These are phyloP conservation scores for Alsophila aescularia DNA, from an alignment of 2,888 invertebrate species.

Conservation along the genomic window DNA sequence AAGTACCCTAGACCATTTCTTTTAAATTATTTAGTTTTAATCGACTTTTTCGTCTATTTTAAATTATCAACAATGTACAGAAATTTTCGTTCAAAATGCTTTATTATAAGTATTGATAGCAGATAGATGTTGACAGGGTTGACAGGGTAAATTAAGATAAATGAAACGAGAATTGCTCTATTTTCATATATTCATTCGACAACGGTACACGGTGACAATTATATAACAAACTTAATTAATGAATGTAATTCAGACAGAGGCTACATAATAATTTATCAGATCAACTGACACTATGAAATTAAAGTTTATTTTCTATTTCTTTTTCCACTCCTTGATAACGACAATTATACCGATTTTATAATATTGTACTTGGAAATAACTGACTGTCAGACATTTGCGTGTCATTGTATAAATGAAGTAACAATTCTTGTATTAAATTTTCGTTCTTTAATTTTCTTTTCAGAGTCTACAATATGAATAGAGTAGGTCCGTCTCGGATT, in stretches of 20 bases:
- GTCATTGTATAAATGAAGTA: conserved; percentile 3
- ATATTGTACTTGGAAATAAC: conserved; percentile 56
- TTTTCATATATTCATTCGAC: conserved; percentile 85
- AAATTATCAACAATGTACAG: no score
- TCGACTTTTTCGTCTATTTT: no score
- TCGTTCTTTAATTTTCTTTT: no score
- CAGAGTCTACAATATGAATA: no score
- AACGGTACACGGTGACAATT: conserved; percentile 84
- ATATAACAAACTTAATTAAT: conserved; percentile 80
- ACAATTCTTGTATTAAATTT: no score
- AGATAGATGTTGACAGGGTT: no score
- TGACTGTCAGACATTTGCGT: conserved; percentile 21
- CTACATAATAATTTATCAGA: conserved; percentile 59
- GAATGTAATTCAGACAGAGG: conserved; percentile 71
- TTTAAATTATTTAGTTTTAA: no score
- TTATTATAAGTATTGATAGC: no score
- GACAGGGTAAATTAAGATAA: conserved; percentile 35
- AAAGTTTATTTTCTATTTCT: conserved; percentile 45
- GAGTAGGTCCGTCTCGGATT: no score
- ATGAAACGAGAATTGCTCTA: conserved; percentile 77
- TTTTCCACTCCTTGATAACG: conserved; percentile 59
- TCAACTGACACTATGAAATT: conserved; percentile 60
- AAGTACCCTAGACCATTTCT: no score
- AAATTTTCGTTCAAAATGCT: no score
- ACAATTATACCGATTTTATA: conserved; percentile 47